Evolutionary conservation across 2,797 vertebrate genomes (phyloP), one percentile per base, ranked within the genome.

Genomic region (Syngnathus acus): DNA sequence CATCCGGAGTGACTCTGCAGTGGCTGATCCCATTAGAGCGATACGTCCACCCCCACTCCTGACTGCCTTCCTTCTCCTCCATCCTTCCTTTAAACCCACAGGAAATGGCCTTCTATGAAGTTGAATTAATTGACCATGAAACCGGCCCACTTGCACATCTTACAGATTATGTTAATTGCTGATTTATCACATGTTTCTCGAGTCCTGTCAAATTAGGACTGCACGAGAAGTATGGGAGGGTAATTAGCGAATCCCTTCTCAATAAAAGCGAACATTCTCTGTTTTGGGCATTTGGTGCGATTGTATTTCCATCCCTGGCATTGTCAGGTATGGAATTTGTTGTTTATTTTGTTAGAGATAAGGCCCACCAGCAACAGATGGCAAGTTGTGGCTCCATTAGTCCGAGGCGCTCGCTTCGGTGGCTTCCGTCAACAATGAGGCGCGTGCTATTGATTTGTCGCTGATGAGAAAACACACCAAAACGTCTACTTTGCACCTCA

Each of bases 91-190:
- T 62, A 78, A 84, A 68, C 67, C 68, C 68, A 63, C 72, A 82
- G 80, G 78, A 83, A 79, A 65, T 54, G 47, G 61, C 62, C 77
- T 73, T 90, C 88, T 86, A 90, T 88, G 88, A 86, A 88, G 88
- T 87, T 83, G 89, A 91, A 95, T 95, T 93, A 94, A 95, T 94
- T 92, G 92, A 91, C 90, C 90, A 92, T 94, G 90, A 93, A 93
- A 92, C 90, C 88, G 89, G 88, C 91, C 88, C 86, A 90, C 89
- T 80, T 84, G 78, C 82, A 91, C 92, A 93, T 94, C 92, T 71
- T 80, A 91, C 86, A 84, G 90, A 87, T 94, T 94, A 92, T 84
- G 73, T 78, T 79, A 73, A 80, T 86, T 79, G 80, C 83, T 77
- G 84, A 87, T 77, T 83, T 78, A 76, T 74, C 6, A 73, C 39